These are phyloP conservation scores for Stenotaenia linearis DNA, from an alignment of 2,888 invertebrate species.

Conservation along the genomic window DNA sequence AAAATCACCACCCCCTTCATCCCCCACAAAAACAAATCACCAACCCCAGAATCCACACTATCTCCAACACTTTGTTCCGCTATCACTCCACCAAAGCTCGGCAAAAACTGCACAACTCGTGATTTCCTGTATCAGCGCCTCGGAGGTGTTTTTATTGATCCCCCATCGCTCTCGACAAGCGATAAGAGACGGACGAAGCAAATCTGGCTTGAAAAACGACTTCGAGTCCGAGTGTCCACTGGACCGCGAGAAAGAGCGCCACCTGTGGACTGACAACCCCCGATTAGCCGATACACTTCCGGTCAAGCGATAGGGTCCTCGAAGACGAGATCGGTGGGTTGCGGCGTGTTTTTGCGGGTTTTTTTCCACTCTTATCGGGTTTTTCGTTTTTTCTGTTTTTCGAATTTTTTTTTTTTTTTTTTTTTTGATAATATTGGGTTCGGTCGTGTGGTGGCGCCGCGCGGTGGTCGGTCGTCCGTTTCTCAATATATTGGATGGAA, in stretches of 20 bases:
- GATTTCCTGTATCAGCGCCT: conserved; percentile 26
- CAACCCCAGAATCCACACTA: no score
- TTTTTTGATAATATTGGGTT: not conserved
- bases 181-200: conserved; percentile 15
- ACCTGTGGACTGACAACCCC: not conserved
- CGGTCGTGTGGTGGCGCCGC: conserved; percentile 17
- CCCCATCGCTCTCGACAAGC: conserved; percentile 9
- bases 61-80: conserved; percentile 7
- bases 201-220: not conserved
- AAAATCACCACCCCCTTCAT: no score
- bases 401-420: not conserved
- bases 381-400: not conserved
- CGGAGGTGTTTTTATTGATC: conserved; percentile 24
- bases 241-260: not conserved
- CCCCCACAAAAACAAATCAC: no score
- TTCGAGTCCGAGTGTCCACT: not conserved
- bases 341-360: not conserved
- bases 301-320: not conserved
- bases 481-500: conserved; percentile 2
- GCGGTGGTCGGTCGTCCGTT: not conserved
- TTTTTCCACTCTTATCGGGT: not conserved
- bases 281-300: not conserved
- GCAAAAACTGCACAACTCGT: no score
- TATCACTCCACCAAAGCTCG: no score
- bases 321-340: not conserved